Evolutionary conservation across 2,113 vertebrate genomes (phyloP).

Genomic region (Sinocyclocheilus rhinocerous): DNA sequence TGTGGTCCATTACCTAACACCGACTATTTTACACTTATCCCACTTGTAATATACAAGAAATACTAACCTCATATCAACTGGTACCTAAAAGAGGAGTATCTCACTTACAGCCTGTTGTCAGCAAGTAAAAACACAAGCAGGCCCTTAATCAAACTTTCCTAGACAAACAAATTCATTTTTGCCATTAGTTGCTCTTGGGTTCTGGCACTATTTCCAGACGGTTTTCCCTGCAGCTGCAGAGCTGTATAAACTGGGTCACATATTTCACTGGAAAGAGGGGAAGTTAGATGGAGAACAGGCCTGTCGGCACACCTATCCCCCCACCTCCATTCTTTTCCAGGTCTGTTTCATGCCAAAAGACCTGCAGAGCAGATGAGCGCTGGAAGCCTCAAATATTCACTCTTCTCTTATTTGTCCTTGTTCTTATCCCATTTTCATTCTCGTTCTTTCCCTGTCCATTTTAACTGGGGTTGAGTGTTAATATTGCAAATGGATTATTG

Average conservation of each 20-base stretch:
- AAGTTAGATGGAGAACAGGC: constrained; percentile 49
- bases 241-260: constrained; percentile 27
- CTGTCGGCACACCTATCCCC: background rate
- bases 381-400: constrained; percentile 57
- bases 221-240: constrained; percentile 35
- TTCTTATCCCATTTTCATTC: constrained; percentile 5
- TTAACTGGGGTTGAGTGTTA: background rate
- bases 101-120: too few relatives aligned
- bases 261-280: constrained; percentile 20
- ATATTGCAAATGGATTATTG: background rate
- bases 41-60: background rate
- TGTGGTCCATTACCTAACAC: background rate
- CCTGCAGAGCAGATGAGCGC: constrained; percentile 77
- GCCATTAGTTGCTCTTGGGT: background rate
- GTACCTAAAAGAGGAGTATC: too few relatives aligned
- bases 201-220: background rate
- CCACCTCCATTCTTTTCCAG: background rate
- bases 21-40: background rate
- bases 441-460: background rate
- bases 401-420: constrained; percentile 1
- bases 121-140: background rate
- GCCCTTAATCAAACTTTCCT: background rate
- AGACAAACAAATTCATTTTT: background rate
- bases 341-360: constrained; percentile 61
- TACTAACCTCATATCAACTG: background rate